These are phyloP conservation scores for Caenorhabditis virilis DNA, from an alignment of 2,888 invertebrate genomes.

Conservation along the genomic window DNA sequence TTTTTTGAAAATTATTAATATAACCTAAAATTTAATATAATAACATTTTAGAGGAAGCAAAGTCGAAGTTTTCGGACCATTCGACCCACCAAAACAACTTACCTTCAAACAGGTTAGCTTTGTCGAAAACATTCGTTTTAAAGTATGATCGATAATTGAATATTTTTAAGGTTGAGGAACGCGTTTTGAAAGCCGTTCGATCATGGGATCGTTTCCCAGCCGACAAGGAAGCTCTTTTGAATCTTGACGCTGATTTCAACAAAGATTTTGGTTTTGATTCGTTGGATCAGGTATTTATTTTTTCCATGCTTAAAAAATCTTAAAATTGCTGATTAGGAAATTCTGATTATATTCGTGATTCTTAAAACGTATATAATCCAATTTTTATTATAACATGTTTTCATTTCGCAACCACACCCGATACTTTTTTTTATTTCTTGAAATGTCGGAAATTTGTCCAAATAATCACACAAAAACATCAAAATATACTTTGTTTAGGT, in stretches of 20 bases:
- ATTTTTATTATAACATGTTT: too few relatives aligned
- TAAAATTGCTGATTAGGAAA: too few relatives aligned
- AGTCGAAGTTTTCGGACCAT: slow-evolving; percentile 56
- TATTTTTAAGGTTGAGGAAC: slow-evolving; percentile 56
- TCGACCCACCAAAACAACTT: slow-evolving; percentile 63
- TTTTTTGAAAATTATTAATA: too few relatives aligned
- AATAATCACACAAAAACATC: background rate
- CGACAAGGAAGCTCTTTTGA: slow-evolving; percentile 51
- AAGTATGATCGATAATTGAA: background rate
- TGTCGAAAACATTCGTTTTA: background rate
- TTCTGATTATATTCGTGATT: too few relatives aligned
- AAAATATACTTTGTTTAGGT: slow-evolving; percentile 72
- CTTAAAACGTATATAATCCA: too few relatives aligned
- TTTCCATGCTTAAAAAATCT: slow-evolving; percentile 1
- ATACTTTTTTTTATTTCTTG: too few relatives aligned
- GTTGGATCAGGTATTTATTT: slow-evolving; percentile 47
- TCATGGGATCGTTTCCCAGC: slow-evolving; percentile 67
- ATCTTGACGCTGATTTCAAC: slow-evolving; percentile 45
- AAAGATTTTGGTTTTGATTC: slow-evolving; percentile 58
- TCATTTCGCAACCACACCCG: too few relatives aligned
- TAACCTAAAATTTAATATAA: slow-evolving; percentile 1
- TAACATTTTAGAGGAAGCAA: slow-evolving; percentile 39
- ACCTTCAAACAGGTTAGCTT: slow-evolving; percentile 58
- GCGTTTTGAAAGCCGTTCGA: slow-evolving; percentile 65
- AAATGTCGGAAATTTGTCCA: too few relatives aligned